phyloP scores from a whole-genome alignment of 1,140 invertebrate species.

The Cryptotermes secundus region DNA sequence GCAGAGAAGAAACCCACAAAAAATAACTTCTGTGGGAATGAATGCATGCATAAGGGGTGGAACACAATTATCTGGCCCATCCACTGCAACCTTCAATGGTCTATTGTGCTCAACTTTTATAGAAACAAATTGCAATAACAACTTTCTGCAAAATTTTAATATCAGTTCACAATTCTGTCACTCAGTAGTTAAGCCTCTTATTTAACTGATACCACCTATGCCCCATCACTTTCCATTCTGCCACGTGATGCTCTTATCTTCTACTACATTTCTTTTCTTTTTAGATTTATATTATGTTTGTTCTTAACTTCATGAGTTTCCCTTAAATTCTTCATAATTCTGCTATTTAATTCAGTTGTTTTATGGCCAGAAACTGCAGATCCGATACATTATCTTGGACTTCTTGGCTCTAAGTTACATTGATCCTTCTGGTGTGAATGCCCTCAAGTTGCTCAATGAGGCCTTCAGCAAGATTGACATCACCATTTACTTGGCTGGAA shows the following conservation, averaged over 20 bases:
- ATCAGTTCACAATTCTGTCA: too few relatives aligned
- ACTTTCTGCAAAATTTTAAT: too few relatives aligned
- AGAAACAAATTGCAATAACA: too few relatives aligned
- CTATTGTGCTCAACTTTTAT: too few relatives aligned
- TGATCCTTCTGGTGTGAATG: conserved; percentile 65
- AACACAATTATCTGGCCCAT: too few relatives aligned
- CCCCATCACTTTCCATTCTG: too few relatives aligned
- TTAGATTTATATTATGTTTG: not conserved
- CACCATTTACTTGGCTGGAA: conserved; percentile 58
- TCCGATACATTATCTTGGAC: conserved; percentile 62
- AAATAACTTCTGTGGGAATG: too few relatives aligned
- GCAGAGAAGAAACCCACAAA: too few relatives aligned
- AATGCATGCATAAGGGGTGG: too few relatives aligned
- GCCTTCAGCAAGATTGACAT: conserved; percentile 58
- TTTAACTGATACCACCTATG: too few relatives aligned
- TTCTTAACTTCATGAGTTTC: not conserved
- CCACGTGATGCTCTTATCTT: not conserved
- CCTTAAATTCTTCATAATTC: not conserved
- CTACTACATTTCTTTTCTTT: not conserved
- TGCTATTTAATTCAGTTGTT: not conserved
- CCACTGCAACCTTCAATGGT: too few relatives aligned
- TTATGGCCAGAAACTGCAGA: not conserved
- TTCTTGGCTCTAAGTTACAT: conserved; percentile 69
- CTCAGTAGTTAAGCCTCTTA: too few relatives aligned
- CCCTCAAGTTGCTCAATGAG: conserved; percentile 55